Conservation (phyloP, 1,140 invertebrate genomes). For the Zaprionus gabonicus region DNA sequence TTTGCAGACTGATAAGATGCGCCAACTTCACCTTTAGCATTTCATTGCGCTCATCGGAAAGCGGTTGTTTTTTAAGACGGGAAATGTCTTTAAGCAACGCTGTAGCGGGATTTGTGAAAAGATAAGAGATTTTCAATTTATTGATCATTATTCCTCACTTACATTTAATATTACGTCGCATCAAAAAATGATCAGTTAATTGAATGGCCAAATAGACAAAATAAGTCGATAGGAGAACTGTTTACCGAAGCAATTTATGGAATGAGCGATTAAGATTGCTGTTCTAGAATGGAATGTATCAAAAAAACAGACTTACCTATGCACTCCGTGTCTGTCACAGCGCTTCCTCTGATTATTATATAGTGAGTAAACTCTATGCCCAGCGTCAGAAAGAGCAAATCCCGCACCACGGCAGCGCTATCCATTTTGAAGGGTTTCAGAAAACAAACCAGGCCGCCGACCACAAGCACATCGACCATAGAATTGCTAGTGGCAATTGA, state of each 20-base stretch:
- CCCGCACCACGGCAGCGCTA: conserved; percentile 21
- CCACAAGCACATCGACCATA: conserved; percentile 36
- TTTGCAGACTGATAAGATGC: not conserved
- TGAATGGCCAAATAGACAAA: conserved; percentile 37
- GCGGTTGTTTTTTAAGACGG: not conserved
- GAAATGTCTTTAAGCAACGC: conserved; percentile 27
- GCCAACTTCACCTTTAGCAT: not conserved
- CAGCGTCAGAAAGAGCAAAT: conserved; percentile 46
- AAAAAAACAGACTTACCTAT: conserved; percentile 17
- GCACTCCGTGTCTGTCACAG: not conserved
- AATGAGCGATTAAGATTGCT: not conserved
- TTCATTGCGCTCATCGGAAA: not conserved
- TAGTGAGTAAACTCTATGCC: not conserved
- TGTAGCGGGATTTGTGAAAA: not conserved
- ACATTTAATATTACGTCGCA: conserved; percentile 40
- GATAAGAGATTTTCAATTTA: not conserved
- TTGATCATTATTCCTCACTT: conserved; percentile 17
- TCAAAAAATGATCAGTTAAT: conserved; percentile 41
- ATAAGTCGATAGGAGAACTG: conserved; percentile 38
- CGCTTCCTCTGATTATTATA: not conserved
- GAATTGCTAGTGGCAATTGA: conserved; percentile 26
- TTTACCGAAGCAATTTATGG: not conserved
- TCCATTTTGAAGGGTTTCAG: conserved; percentile 54
- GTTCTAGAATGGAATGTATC: not conserved
- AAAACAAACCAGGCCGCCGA: conserved; percentile 51